Evolutionary conservation across 1,140 invertebrate genomes (phyloP).

Genomic region (Cyclargus thomasi): DNA sequence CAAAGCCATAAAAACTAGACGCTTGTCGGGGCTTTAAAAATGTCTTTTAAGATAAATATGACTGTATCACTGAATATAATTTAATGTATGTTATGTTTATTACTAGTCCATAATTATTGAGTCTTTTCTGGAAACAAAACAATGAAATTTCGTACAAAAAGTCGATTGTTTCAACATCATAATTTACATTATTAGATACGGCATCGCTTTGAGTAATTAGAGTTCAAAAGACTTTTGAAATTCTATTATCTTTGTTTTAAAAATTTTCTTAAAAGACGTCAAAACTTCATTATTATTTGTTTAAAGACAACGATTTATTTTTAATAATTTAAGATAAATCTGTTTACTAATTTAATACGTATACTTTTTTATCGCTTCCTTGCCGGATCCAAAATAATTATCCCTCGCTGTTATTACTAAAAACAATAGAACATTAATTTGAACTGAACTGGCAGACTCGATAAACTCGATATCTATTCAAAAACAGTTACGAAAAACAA

Average conservation of each 20-base stretch:
- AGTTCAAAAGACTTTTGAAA: not conserved
- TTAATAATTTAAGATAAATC: too few species aligned
- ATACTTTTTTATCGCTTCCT: not conserved
- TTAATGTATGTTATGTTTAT: too few species aligned
- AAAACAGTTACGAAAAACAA: not conserved
- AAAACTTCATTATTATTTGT: too few species aligned
- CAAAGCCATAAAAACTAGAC: not conserved
- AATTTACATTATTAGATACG: slow-evolving; percentile 5
- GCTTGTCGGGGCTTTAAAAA: too few species aligned
- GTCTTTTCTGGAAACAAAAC: not conserved
- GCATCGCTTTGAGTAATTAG: not conserved
- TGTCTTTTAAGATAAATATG: too few species aligned
- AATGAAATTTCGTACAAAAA: not conserved
- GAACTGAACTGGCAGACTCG: not conserved
- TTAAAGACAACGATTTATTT: too few species aligned
- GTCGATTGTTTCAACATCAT: not conserved
- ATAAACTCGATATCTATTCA: slow-evolving; percentile 1
- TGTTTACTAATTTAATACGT: too few species aligned
- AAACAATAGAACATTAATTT: not conserved
- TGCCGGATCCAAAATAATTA: not conserved
- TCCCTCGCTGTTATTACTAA: not conserved
- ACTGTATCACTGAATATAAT: too few species aligned
- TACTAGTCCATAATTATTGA: not conserved
- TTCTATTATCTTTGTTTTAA: too few species aligned
- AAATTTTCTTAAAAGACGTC: too few species aligned